A percentile compares a stretch with the other conserved stretches of the same genome.
Evolutionary conservation across 2,888 invertebrate genomes (phyloP).

Genomic region (Trissolcus brochymenae): DNA sequence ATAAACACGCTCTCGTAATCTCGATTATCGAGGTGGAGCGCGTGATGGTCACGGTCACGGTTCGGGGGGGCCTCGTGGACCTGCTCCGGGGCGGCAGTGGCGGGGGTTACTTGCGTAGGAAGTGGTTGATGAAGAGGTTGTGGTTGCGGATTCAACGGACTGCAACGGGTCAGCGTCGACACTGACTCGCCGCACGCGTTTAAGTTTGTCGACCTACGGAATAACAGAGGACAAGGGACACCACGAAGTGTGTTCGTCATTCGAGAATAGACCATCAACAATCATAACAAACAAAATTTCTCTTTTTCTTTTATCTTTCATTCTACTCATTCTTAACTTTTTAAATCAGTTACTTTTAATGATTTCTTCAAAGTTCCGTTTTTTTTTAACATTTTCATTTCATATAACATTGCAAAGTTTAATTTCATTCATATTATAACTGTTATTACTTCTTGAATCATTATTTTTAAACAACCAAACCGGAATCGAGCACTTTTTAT

Average conservation of each 20-base stretch:
- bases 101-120: conserved; percentile 76
- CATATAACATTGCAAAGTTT: too few relatives aligned
- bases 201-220: conserved; percentile 77
- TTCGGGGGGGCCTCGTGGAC: conserved; percentile 75
- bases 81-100: conserved; percentile 75
- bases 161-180: conserved; percentile 77
- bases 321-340: background rate
- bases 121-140: conserved; percentile 75
- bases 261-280: conserved; percentile 54
- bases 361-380: too few relatives aligned
- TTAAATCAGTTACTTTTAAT: background rate
- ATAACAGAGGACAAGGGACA: conserved; percentile 75
- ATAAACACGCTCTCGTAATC: conserved; percentile 87
- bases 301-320: conserved; percentile 40
- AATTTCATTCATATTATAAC: too few relatives aligned
- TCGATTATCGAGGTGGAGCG: conserved; percentile 78
- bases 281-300: conserved; percentile 21
- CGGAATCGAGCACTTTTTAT: background rate
- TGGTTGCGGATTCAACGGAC: conserved; percentile 77
- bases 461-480: conserved; percentile 1
- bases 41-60: conserved; percentile 76
- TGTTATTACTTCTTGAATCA: background rate
- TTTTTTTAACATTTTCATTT: too few relatives aligned
- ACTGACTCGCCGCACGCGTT: conserved; percentile 77
- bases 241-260: conserved; percentile 67